A percentile compares a stretch with the other conserved stretches of the same genome.
Conservation (phyloP, 2,113 vertebrate species). For the Dinomys branickii region DNA sequence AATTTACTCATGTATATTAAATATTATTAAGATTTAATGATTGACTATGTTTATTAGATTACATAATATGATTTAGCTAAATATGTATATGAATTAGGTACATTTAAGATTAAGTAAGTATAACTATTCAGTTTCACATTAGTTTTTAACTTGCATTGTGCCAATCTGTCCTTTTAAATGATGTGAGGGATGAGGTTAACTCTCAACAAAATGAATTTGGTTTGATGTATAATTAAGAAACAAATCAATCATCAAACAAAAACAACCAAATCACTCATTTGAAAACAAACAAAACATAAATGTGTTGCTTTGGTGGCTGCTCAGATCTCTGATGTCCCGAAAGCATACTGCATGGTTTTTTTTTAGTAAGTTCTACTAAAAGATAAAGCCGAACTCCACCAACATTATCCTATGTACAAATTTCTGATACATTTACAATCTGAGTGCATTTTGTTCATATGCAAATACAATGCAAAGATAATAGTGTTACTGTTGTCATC, state of each 20-base stretch:
- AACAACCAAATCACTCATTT: background rate
- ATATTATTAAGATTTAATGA: background rate
- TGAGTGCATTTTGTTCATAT: background rate
- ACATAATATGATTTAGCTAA: background rate
- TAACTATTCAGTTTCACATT: conserved; percentile 24
- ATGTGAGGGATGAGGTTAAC: conserved; percentile 25
- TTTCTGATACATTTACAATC: background rate
- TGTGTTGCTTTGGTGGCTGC: background rate
- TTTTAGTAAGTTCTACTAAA: background rate
- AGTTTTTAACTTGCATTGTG: conserved; percentile 24
- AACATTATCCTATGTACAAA: background rate
- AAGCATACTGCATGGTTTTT: background rate
- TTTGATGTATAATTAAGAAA: conserved; percentile 36
- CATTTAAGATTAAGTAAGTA: background rate
- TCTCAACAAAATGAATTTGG: conserved; percentile 23
- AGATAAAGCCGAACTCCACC: background rate
- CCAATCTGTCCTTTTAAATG: background rate
- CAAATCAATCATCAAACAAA: background rate
- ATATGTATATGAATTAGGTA: background rate
- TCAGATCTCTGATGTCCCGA: background rate
- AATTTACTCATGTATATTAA: background rate
- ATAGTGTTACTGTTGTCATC: background rate
- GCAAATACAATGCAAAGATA: conserved; percentile 4
- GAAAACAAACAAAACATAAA: conserved; percentile 45
- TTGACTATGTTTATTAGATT: background rate